Percentiles rank a stretch among this genome's conserved stretches.
These are phyloP conservation scores for Drosophila pseudoobscura DNA, from an alignment of 1,140 invertebrate genomes.

Conservation along the genomic window DNA sequence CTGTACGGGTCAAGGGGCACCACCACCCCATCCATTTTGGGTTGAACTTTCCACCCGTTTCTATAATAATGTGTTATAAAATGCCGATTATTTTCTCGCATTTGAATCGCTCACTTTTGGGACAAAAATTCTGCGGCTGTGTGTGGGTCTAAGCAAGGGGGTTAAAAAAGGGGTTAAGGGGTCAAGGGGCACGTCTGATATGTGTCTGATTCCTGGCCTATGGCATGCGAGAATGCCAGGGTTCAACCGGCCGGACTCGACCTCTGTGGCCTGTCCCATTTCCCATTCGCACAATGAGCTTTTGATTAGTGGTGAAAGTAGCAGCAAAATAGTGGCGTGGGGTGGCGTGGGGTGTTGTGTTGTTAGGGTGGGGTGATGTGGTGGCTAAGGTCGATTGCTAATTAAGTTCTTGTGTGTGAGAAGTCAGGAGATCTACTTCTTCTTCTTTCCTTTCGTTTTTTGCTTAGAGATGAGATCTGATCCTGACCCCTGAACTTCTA, in stretches of 20 bases:
- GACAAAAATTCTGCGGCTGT: conserved; percentile 43
- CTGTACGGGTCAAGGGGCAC: conserved; percentile 14
- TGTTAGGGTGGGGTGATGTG: background rate
- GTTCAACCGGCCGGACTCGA: conserved; percentile 15
- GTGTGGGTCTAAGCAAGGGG: background rate
- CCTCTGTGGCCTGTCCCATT: conserved; percentile 11
- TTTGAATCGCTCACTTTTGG: conserved; percentile 70
- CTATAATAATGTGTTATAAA: conserved; percentile 59
- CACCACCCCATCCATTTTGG: background rate
- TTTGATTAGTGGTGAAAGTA: conserved; percentile 54
- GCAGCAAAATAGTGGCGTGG: background rate
- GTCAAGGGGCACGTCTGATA: conserved; percentile 5
- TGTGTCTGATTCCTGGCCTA: conserved; percentile 51
- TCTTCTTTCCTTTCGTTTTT: too few relatives aligned
- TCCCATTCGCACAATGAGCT: conserved; percentile 31
- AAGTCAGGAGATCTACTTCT: too few relatives aligned
- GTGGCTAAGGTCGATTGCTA: conserved; percentile 6
- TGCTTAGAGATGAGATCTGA: too few relatives aligned
- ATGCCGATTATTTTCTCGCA: conserved; percentile 69
- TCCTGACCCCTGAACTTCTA: background rate
- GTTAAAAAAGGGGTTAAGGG: conserved; percentile 21
- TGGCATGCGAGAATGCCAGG: conserved; percentile 12
- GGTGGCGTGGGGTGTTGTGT: background rate
- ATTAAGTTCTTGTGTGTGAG: conserved; percentile 23
- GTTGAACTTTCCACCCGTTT: background rate